Evolutionary conservation across 2,797 vertebrate genomes (phyloP), one percentile per base, ranked within the genome.

Genomic region (Syngnathus rostellatus): DNA sequence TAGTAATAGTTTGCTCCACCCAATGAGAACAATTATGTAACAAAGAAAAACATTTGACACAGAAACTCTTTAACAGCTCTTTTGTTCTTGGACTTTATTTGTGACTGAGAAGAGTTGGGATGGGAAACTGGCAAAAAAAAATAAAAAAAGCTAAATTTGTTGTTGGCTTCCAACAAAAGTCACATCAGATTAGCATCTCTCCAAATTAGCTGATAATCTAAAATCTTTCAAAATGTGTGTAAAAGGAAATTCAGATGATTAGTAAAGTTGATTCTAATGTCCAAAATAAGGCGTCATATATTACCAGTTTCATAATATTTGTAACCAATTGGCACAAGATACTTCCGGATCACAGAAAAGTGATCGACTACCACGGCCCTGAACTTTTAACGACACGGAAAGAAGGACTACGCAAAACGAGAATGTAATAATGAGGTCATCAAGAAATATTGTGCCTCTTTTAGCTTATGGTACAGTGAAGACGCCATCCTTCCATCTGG

Each of bases 401-500:
- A 55, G 5, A 1, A 11, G 53, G 8, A 53, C 50, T 53, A 53
- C n/a, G 23, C 6, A 11, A 57, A 57, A 57, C 16, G 12, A 37
- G 54, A 37, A 25, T 14, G 31, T 57, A 17, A 31, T 37, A 37
- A 37, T 37, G 25, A 31, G 12, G 54, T 37, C 7, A 12, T 12
- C 23, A 58, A 12, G 8, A 12, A 21, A 14, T 57, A 12, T 16
- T 6, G 25, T 57, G 25, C 25, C 6, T 38, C 6, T 6, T 12
- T 58, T 38, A 2, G 60, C 85, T 86, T 82, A 89, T 81, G 81
- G 53, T 50, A 84, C 39, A 9, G 76, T 84, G 50, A 91, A 65
- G 51, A 78, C 55, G 1, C 79, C 88, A 0, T 87, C 80, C 50
- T 89, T 87, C 85, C 76, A 83, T 63, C 67, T 85, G 68, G 86